Percentiles rank a stretch among this genome's conserved stretches.
Conservation (phyloP, 2,113 vertebrate species). For the Labeo catla region DNA sequence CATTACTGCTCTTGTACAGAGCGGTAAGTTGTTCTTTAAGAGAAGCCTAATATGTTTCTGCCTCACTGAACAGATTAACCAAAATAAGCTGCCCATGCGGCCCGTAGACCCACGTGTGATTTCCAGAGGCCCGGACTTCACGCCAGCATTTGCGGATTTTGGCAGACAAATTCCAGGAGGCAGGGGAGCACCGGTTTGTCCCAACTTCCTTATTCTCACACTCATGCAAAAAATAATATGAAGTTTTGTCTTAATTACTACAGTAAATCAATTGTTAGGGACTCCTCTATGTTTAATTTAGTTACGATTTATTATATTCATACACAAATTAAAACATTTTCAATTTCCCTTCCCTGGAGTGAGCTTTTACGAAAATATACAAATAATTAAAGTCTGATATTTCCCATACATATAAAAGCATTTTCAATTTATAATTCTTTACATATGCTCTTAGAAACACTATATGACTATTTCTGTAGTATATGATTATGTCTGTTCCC, state of each 20-base stretch:
- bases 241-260: background rate
- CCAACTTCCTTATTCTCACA: slow-evolving; percentile 13
- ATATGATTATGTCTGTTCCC: background rate
- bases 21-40: background rate
- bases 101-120: slow-evolving; percentile 88
- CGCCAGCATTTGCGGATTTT: slow-evolving; percentile 95
- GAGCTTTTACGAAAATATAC: background rate
- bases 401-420: background rate
- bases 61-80: slow-evolving; percentile 84
- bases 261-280: background rate
- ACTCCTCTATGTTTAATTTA: background rate
- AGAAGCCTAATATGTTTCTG: background rate
- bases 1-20: background rate
- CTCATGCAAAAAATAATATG: slow-evolving; percentile 25
- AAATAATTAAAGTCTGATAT: background rate
- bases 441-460: background rate
- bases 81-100: slow-evolving; percentile 88
- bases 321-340: background rate
- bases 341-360: background rate
- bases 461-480: background rate
- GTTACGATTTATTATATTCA: background rate
- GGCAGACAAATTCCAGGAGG: slow-evolving; percentile 85
- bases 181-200: slow-evolving; percentile 86
- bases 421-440: background rate
- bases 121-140: slow-evolving; percentile 95